phyloP scores from a whole-genome alignment of 2,797 vertebrate species.

The Lepus oiostolus region DNA sequence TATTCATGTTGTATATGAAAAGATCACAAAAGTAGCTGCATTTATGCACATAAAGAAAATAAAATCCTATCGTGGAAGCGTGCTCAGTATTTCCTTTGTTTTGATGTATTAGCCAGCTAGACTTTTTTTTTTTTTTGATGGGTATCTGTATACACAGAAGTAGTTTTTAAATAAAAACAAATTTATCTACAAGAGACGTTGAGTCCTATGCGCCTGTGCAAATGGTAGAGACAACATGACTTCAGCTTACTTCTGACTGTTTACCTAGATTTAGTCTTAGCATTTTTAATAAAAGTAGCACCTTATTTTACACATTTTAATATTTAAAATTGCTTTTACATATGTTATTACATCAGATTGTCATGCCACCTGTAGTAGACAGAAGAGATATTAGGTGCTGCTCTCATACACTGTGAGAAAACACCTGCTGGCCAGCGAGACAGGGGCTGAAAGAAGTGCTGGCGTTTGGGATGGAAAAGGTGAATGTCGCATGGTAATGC shows the following conservation, averaged over 20 bases:
- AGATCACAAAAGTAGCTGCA: not conserved
- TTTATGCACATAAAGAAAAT: conserved; percentile 1
- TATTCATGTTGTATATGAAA: not conserved
- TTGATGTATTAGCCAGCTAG: not conserved
- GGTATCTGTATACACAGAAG: not conserved
- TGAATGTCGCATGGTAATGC: not conserved
- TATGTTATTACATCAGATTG: not conserved
- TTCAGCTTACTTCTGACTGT: not conserved
- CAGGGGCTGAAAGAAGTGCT: not conserved
- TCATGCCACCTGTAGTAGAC: not conserved
- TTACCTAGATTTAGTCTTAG: not conserved
- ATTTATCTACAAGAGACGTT: not conserved
- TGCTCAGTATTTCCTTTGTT: not conserved
- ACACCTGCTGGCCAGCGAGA: not conserved
- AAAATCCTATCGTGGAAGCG: not conserved
- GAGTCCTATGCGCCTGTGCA: not conserved
- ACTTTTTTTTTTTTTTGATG: not conserved
- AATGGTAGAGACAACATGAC: not conserved
- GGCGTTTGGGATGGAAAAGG: not conserved
- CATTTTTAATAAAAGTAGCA: not conserved
- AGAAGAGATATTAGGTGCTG: not conserved
- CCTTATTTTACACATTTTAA: not conserved
- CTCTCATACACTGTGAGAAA: not conserved
- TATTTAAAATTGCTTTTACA: not conserved
- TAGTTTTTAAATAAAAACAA: conserved; percentile 51